Evolutionary conservation across 1,140 invertebrate genomes (phyloP).

Genomic region (Eurosta solidaginis): DNA sequence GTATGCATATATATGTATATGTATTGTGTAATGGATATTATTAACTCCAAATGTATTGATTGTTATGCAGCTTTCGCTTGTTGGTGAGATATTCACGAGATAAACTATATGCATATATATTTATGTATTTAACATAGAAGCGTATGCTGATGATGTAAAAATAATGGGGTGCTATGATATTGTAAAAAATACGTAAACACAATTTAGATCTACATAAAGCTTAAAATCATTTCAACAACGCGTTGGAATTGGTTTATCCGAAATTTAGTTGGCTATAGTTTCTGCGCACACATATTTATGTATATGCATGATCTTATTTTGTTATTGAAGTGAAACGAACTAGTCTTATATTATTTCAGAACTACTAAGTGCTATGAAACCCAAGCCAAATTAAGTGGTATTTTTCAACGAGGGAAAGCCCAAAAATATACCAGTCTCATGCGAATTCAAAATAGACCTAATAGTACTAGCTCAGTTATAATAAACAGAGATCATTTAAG

Average conservation of each 20-base stretch:
- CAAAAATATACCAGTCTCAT: too few relatives aligned
- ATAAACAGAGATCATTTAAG: too few relatives aligned
- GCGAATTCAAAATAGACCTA: too few relatives aligned
- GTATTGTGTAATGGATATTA: not conserved
- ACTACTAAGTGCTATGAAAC: too few relatives aligned
- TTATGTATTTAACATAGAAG: too few relatives aligned
- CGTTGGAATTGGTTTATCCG: constrained; percentile 27
- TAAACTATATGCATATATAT: not conserved
- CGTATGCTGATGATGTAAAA: not conserved
- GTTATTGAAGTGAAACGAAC: too few relatives aligned
- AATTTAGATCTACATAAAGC: constrained; percentile 25
- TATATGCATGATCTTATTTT: not conserved
- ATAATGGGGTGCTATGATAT: not conserved
- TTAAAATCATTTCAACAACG: constrained; percentile 28
- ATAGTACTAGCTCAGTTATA: too few relatives aligned
- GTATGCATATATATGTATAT: not conserved
- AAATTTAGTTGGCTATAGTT: not conserved
- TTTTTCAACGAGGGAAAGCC: too few relatives aligned
- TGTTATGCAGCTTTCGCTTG: not conserved
- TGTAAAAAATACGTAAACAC: not conserved
- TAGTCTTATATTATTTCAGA: too few relatives aligned
- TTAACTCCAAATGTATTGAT: not conserved
- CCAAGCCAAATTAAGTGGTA: too few relatives aligned
- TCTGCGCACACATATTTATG: not conserved
- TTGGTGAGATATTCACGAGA: not conserved